These are phyloP conservation scores for Pipistrellus kuhlii DNA, from an alignment of 2,797 vertebrate species.

Conservation along the genomic window DNA sequence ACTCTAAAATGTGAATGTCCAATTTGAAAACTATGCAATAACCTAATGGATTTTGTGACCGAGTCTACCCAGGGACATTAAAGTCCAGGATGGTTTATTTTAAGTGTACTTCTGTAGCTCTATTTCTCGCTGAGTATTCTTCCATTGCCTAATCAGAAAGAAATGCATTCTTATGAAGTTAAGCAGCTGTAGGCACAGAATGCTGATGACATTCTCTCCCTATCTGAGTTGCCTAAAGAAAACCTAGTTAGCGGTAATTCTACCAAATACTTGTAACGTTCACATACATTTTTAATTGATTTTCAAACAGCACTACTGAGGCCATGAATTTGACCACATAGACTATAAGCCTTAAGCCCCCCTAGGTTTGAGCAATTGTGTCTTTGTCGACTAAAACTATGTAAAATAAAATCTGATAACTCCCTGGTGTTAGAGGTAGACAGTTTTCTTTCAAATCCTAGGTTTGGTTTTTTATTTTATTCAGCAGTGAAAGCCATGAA, in stretches of 20 bases:
- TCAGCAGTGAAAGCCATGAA: conserved; percentile 99
- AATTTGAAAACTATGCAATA: conserved; percentile 84
- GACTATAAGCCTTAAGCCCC: conserved; percentile 94
- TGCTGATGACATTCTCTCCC: conserved; percentile 87
- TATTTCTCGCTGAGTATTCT: conserved; percentile 87
- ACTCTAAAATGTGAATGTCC: conserved; percentile 76
- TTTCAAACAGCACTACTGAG: conserved; percentile 89
- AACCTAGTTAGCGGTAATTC: conserved; percentile 92
- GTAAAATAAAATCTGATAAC: conserved; percentile 92
- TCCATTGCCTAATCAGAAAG: conserved; percentile 91
- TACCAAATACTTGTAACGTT: conserved; percentile 93
- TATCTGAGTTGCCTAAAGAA: conserved; percentile 92
- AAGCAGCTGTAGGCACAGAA: conserved; percentile 92
- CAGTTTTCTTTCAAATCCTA: conserved; percentile 99
- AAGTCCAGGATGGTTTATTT: conserved; percentile 83
- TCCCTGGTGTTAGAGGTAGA: conserved; percentile 98
- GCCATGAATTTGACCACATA: conserved; percentile 89
- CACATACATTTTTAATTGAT: conserved; percentile 96
- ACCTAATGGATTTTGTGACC: conserved; percentile 77
- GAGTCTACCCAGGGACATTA: conserved; percentile 81
- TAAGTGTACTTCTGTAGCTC: conserved; percentile 85
- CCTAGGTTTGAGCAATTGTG: conserved; percentile 93
- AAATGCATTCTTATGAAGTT: conserved; percentile 90
- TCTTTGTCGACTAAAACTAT: conserved; percentile 92
- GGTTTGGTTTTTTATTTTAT: conserved; percentile 99